Base-by-base conservation (phyloP, 2,888 invertebrate species). In the Euphydryas editha region DNA sequence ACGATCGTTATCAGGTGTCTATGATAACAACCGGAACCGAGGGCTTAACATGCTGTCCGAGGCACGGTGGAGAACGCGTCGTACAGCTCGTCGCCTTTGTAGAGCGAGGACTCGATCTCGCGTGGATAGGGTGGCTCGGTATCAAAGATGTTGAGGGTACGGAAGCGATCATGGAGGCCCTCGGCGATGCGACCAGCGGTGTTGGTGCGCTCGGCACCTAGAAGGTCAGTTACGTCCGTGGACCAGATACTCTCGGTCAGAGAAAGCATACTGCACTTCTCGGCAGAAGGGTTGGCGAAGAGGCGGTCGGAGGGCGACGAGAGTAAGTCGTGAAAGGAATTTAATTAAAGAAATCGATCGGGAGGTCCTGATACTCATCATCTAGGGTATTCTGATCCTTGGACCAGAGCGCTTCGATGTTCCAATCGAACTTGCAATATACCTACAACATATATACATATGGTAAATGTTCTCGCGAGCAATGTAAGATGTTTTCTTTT, bases 371-470 rank as follows among this genome's bases (percentile, higher is more conserved):
- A 75, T 94, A 94, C 75, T 94, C 93, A 72, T 93, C 93, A 69
- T 92, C 91, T 10, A 92, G 92, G 11, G 92, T 91, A 76, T 86
- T 83, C 81, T 91, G 88, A 75, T 93, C 87, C 79, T 93, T 86
- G 74, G 90, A 93, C 95, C 95, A 95, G 67, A 95, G 85, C 47
- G 95, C 95, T 82, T 95, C 95, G 71, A 95, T 92, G 80, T 94
- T 95, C 72, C 94, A 93, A 81, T 95, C 94, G 81, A 95, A 95
- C 84, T 95, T 95, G 8, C n/a, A n/a, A n/a, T n/a, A n/a, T n/a
- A n/a, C n/a, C n/a, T n/a, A n/a, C n/a, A n/a, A n/a, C n/a, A n/a
- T n/a, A n/a, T n/a, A n/a, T n/a, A n/a, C n/a, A n/a, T n/a, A n/a
- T n/a, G n/a, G n/a, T n/a, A n/a, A n/a, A n/a, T n/a, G n/a, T n/a